Base-by-base conservation (phyloP, 2,797 vertebrate genomes). In the Sebastes glaucus region DNA sequence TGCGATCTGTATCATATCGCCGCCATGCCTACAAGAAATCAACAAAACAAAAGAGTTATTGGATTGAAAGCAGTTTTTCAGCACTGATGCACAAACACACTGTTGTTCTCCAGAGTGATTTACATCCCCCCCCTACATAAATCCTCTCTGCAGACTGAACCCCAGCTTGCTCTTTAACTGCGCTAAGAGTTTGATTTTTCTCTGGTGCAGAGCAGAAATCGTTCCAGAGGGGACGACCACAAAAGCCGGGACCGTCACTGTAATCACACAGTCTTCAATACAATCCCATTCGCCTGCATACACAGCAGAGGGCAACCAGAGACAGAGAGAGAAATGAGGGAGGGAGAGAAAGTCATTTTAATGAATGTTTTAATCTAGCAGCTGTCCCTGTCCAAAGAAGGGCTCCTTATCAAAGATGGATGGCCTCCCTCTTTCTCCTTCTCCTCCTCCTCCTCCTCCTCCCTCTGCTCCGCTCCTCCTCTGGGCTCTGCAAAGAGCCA, bases 1-100 rank as follows among this genome's bases (percentile, higher is more conserved):
- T 93, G 85, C 97, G 97, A 95, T 98, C 98, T 87, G 98, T 98
- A 64, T 99, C 98, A 59, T 96, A 96, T 81, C 93, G 96, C 95
- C 95, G 95, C 97, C 91, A 99, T 93, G 96, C 95, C 96, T 96
- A 85, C 72, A 95, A 96, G 32, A 95, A 95, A 84, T 90, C 95
- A 96, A 77, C 25, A 18, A 18, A 73, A 69, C 95, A 95, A 81
- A 95, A 95, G 22, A 95, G 92, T 82, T 4, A 69, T 18, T 30
- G 52, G 38, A 23, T 42, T 85, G 9, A 63, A 65, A 71, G 63
- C 27, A 42, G 35, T 80, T 78, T 71, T 78, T 71, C 70, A 71
- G 46, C 74, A 16, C 66, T 18, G 35, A 53, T n/a, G 49, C 74
- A 60, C 67, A 78, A 42, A 77, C 55, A 81, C 64, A 49, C 64